Percentiles rank a stretch among this genome's conserved stretches.
These are phyloP conservation scores for Platorchestia sp. DNA, from an alignment of 1,140 invertebrate genomes.

Conservation along the genomic window DNA sequence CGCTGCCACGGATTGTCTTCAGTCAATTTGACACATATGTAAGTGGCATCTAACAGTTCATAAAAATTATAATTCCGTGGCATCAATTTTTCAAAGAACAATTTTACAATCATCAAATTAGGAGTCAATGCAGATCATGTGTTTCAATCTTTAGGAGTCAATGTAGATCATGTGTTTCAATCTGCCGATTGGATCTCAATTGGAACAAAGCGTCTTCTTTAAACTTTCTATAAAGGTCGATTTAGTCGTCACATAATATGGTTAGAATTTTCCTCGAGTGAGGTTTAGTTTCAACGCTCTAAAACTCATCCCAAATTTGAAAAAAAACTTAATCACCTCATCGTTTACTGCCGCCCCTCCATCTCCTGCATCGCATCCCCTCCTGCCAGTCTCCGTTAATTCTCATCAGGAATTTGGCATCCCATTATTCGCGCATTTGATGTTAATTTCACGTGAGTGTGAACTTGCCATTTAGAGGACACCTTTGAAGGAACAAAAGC, in stretches of 20 bases:
- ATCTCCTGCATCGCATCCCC: neutral
- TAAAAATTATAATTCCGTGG: too few relatives aligned
- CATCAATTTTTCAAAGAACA: too few relatives aligned
- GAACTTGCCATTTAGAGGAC: constrained; percentile 17
- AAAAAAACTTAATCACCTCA: neutral
- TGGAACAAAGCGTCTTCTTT: neutral
- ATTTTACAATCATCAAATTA: too few relatives aligned
- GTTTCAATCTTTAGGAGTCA: neutral
- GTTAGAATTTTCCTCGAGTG: neutral
- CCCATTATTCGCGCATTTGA: constrained; percentile 47
- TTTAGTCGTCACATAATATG: neutral
- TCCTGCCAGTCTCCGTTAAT: neutral
- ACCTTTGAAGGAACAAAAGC: constrained; percentile 47
- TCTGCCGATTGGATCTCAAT: neutral
- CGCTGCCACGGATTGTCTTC: too few relatives aligned
- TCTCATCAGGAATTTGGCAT: constrained; percentile 42
- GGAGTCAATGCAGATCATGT: neutral
- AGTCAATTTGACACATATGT: too few relatives aligned
- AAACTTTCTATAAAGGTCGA: neutral
- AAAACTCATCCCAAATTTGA: neutral
- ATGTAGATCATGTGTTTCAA: neutral
- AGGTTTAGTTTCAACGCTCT: neutral
- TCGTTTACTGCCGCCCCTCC: neutral
- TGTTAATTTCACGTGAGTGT: constrained; percentile 41
- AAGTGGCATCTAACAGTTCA: too few relatives aligned